Base-by-base conservation (phyloP, 2,888 invertebrate genomes). In the Drosophila mettleri region DNA sequence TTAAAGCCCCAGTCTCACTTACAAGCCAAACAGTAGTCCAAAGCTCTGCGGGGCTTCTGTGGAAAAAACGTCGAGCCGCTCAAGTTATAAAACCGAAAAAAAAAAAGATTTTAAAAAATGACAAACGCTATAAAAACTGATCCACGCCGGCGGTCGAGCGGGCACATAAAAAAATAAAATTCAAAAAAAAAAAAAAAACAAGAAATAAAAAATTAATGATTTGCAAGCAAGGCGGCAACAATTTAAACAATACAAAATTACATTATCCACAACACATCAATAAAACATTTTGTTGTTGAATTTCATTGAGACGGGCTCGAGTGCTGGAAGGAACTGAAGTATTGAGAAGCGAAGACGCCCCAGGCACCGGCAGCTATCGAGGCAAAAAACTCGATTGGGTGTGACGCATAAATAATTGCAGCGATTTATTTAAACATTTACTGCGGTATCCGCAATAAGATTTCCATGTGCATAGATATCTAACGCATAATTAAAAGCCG, bases 371-470 rank as follows among this genome's bases (percentile, higher is more conserved):
- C 43, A 43, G 46, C 58, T 59, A 62, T 73, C 48, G 20, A 38
- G 52, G 54, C 18, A 10, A 63, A 31, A 62, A 80, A 78, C n/a
- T 70, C 85, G 76, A 85, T 87, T 85, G 79, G 79, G 83, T 87
- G 88, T 87, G 88, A 84, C 80, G 88, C 86, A 80, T 82, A 80
- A 87, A 87, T 84, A 87, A 84, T 86, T 85, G 88, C 69, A 66
- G 74, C 61, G 57, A 87, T 80, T 84, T 85, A 85, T 83, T 86
- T 79, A 61, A 72, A 76, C 82, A 85, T 83, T 76, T 68, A 54
- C 48, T 69, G 52, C 51, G 57, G 53, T 59, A 34, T 16, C 45
- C 62, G 59, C 71, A 78, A 63, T 73, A 61, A 57, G 75, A 45
- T 67, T 66, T 53, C 45, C 45, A 64, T 64, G 70, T 59, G 64